Evolutionary conservation across 1,140 invertebrate genomes (phyloP).

Genomic region (Episyrphus balteatus): DNA sequence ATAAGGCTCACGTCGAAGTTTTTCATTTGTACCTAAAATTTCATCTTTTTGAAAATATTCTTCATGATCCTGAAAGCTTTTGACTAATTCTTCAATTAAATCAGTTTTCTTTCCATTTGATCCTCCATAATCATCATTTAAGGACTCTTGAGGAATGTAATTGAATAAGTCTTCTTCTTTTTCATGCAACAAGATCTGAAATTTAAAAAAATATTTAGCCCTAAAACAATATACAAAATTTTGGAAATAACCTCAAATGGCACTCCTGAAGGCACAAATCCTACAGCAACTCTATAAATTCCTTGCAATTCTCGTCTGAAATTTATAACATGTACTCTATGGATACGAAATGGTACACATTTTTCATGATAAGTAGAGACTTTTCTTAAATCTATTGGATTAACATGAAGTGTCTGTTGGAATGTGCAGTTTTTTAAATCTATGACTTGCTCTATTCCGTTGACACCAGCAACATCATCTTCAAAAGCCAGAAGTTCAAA

Average conservation of each 20-base stretch:
- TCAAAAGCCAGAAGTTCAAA: slow-evolving; percentile 26
- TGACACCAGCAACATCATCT: slow-evolving; percentile 20
- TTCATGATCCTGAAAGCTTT: slow-evolving; percentile 35
- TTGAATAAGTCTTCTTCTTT: slow-evolving; percentile 37
- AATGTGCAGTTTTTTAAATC: slow-evolving; percentile 22
- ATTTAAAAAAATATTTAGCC: slow-evolving; percentile 7
- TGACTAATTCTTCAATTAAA: slow-evolving; percentile 41
- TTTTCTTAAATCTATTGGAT: slow-evolving; percentile 24
- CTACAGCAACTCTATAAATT: slow-evolving; percentile 39
- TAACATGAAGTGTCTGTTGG: slow-evolving; percentile 28
- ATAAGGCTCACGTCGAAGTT: slow-evolving; percentile 35
- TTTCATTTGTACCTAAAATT: slow-evolving; percentile 44
- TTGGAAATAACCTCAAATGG: slow-evolving; percentile 42
- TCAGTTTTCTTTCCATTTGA: slow-evolving; percentile 38
- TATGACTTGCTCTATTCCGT: slow-evolving; percentile 18
- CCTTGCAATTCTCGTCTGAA: slow-evolving; percentile 38
- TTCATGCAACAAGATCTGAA: slow-evolving; percentile 39
- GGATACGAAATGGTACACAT: slow-evolving; percentile 20
- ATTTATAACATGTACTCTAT: slow-evolving; percentile 26
- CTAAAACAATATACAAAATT: background rate
- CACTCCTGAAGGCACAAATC: slow-evolving; percentile 40
- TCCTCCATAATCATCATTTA: slow-evolving; percentile 47
- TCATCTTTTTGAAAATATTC: slow-evolving; percentile 41
- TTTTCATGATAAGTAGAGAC: slow-evolving; percentile 19
- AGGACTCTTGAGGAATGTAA: slow-evolving; percentile 38